Base-by-base conservation (phyloP, 2,888 invertebrate genomes). In the Pristionchus exspectatus region DNA sequence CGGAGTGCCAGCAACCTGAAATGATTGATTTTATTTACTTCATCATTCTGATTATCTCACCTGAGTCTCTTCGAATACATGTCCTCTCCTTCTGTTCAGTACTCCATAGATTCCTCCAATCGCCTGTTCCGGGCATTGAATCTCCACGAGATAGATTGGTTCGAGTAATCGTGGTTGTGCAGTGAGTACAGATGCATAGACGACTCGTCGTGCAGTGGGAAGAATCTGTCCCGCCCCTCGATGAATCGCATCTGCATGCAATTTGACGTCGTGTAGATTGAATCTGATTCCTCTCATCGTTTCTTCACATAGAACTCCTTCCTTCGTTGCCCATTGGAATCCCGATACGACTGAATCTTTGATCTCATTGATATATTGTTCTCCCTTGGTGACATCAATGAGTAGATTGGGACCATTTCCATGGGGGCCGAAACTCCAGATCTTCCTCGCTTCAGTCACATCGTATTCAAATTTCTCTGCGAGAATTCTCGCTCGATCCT, bases 171-270 rank as follows among this genome's bases (percentile, higher is more conserved):
- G 97, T 69, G 99, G 99, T 89, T 96, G 95, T 91, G 99, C 99
- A 88, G 99, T 99, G 95, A 99, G 96, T 92, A 97, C 96, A 95
- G 98, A 97, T 93, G 99, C 99, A 96, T 99, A 99, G 95, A 99
- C 96, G 95, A 98, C 98, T 96, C 99, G 97, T 96, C 99, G 97
- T 92, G 99, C 98, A 74, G 93, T 93, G 85, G 93, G 93, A 90
- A 93, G 92, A 90, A 93, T 91, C 89, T 93, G 93, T 90, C 93
- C 93, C 90, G 92, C 93, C 96, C 99, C 99, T 96, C 99, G 97
- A 97, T 99, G 99, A 96, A 99, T 99, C 95, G 99, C 99, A 96
- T 99, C 99, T 96, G 99, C 98, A 96, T 99, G 99, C 92, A 99
- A 96, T 89, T 99, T 99, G 90, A 99, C 99, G 96, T 99, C 99